Evolutionary conservation across 2,888 invertebrate species (phyloP).

Genomic region (Lycocerus yunnanus): DNA sequence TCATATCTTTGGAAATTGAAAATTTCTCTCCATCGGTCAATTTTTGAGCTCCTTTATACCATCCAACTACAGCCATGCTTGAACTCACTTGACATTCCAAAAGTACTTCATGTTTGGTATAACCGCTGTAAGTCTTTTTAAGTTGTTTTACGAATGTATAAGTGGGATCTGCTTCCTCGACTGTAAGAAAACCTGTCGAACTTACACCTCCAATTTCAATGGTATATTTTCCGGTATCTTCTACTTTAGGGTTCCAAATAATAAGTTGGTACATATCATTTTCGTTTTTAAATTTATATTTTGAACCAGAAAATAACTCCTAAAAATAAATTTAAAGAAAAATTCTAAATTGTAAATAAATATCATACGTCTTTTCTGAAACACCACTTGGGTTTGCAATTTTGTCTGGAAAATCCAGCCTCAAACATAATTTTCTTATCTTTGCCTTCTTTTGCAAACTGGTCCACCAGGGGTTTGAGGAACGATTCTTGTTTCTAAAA

Average conservation of each 20-base stretch:
- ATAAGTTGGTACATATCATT: constrained; percentile 89
- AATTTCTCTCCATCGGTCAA: constrained; percentile 79
- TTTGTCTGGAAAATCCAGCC: constrained; percentile 95
- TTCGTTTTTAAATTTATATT: constrained; percentile 94
- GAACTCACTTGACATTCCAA: constrained; percentile 94
- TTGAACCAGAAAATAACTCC: constrained; percentile 95
- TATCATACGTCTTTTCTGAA: constrained; percentile 87
- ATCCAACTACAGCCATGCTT: constrained; percentile 91
- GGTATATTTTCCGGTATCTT: constrained; percentile 96
- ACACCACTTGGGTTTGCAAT: constrained; percentile 90
- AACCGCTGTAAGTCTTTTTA: constrained; percentile 87
- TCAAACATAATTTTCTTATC: constrained; percentile 94
- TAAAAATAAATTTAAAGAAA: constrained; percentile 51
- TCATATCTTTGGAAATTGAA: constrained; percentile 89
- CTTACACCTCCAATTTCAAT: constrained; percentile 91
- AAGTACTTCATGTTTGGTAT: constrained; percentile 84
- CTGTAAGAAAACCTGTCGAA: constrained; percentile 89
- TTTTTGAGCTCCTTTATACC: constrained; percentile 84
- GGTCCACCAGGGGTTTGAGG: constrained; percentile 92
- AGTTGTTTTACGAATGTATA: constrained; percentile 92
- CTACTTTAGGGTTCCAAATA: constrained; percentile 89
- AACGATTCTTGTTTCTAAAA: constrained; percentile 90
- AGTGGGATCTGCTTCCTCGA: constrained; percentile 94
- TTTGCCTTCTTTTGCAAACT: constrained; percentile 93
- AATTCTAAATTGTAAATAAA: not conserved